Percentiles rank a stretch among this genome's conserved stretches.
Conservation (phyloP, 2,888 invertebrate genomes). For the Eristalis arbustorum region DNA sequence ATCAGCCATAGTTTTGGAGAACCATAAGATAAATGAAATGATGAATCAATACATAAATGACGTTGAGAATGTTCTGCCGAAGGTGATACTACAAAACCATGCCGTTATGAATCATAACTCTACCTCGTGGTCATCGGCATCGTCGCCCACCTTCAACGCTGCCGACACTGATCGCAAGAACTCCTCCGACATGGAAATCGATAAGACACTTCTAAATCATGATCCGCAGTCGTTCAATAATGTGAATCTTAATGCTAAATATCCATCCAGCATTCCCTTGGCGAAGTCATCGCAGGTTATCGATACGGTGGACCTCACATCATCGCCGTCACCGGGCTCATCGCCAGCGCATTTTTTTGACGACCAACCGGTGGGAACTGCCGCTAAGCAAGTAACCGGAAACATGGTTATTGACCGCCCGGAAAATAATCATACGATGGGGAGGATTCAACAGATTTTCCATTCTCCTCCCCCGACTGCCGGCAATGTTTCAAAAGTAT, state of each 20-base stretch:
- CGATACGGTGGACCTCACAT: conserved; percentile 78
- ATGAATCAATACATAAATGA: conserved; percentile 58
- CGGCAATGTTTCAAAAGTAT: neutral
- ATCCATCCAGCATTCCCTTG: conserved; percentile 61
- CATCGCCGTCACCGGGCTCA: conserved; percentile 78
- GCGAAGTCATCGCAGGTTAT: conserved; percentile 71
- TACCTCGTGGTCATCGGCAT: conserved; percentile 9
- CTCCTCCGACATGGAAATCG: conserved; percentile 79
- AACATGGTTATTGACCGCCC: conserved; percentile 70
- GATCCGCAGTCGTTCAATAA: conserved; percentile 78
- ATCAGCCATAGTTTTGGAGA: conserved; percentile 62
- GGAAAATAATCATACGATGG: conserved; percentile 70
- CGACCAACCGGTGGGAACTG: conserved; percentile 44
- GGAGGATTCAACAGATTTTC: conserved; percentile 60
- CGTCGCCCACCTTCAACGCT: neutral
- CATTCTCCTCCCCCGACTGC: conserved; percentile 26
- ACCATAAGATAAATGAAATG: conserved; percentile 53
- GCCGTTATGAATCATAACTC: conserved; percentile 28
- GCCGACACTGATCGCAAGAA: conserved; percentile 37
- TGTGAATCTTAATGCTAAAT: conserved; percentile 66
- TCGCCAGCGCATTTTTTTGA: conserved; percentile 75
- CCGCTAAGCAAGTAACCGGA: conserved; percentile 54
- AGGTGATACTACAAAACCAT: conserved; percentile 48
- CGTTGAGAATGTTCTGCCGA: conserved; percentile 53
- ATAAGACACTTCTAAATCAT: conserved; percentile 76